Base-by-base conservation (phyloP, 2,113 vertebrate species). In the Dermatemys mawii region DNA sequence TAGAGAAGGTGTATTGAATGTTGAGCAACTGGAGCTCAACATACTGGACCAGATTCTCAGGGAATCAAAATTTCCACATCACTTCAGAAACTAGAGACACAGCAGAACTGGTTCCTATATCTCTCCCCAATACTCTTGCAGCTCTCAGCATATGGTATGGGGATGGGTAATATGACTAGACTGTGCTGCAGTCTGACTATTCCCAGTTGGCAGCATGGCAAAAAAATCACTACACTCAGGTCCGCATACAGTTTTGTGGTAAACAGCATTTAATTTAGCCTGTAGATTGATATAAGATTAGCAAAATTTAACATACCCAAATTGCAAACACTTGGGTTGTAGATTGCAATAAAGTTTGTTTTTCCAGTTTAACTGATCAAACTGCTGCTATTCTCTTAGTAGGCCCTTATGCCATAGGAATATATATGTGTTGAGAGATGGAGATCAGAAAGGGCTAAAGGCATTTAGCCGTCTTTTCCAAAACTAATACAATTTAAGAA, bases 161-260 rank as follows among this genome's bases (percentile, higher is more conserved):
- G 10, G 12, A 10, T 8, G 63, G 4, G 1, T 85, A 17, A 53
- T 26, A 14, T 84, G 48, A 76, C 11, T 5, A 84, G 85, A 88
- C 49, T 4, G 24, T 48, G 1, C 3, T 63, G 6, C 67, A 0
- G 1, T 60, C n/a, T 93, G 1, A 0, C 11, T 2, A 2, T 19
- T 24, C 14, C 2, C 12, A 84, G 10, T 9, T 2, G 5, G 2
- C 19, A 7, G 3, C 76, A 84, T 35, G 86, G 7, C 22, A 44
- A 16, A 16, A 16, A 8, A 6, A 84, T 26, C 1, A 19, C 82
- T 84, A 81, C 35, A 32, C 14, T 8, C 35, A 41, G 1, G 5
- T 83, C 82, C 38, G 3, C 55, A 2, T 3, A 55, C 8, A 49
- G 10, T 75, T 81, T n/a, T 17, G 24, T 12, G 48, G 21, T 67